Conservation (phyloP, 23 tunicate species). For the Trididemnum miniatum region DNA sequence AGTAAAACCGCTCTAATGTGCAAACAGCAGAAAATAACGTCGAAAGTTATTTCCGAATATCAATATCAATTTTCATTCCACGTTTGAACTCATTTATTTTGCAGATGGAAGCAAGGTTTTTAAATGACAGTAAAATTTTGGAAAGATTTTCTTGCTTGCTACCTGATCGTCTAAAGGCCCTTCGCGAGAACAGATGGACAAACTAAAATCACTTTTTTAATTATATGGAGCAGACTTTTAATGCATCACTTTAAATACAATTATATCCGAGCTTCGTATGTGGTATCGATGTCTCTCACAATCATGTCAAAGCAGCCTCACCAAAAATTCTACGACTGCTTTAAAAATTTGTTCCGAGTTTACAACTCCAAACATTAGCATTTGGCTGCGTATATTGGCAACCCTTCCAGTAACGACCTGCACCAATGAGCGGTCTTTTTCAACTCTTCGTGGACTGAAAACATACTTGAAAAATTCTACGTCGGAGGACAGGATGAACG, state of each 20-base stretch:
- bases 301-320: slow-evolving; percentile 1
- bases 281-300: slow-evolving; percentile 13
- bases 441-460: no score
- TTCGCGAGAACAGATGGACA: slow-evolving; percentile 1
- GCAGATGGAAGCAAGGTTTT: background rate
- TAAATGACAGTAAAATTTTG: background rate
- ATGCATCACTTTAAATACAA: background rate
- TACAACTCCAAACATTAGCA: no score
- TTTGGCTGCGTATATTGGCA: no score
- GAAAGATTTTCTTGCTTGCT: background rate
- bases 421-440: no score
- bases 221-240: background rate
- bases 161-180: slow-evolving; percentile 2
- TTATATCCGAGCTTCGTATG: slow-evolving; percentile 18
- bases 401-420: no score
- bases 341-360: background rate
- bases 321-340: background rate
- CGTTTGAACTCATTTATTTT: background rate
- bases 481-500: background rate
- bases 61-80: background rate
- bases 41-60: background rate
- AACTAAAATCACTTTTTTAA: background rate
- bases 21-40: background rate
- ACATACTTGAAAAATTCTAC: background rate
- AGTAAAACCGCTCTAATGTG: background rate